Percentiles rank a stretch among this genome's conserved stretches.
Evolutionary conservation across 2,797 vertebrate species (phyloP).

Genomic region (Sebastes hubbsi): DNA sequence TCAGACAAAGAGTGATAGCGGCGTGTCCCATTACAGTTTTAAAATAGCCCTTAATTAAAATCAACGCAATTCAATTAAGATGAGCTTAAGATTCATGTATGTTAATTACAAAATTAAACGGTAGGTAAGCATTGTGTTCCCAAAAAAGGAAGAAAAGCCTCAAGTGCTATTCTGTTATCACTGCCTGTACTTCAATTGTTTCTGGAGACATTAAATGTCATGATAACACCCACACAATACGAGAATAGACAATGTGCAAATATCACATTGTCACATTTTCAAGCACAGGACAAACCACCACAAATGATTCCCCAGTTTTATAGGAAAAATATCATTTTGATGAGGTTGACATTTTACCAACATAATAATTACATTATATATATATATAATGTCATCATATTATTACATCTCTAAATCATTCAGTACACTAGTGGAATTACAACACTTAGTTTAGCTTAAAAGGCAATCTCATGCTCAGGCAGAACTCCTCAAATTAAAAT

Average conservation of each 20-base stretch:
- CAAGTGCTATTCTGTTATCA: slow-evolving; percentile 37
- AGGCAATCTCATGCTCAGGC: slow-evolving; percentile 2
- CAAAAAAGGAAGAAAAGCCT: slow-evolving; percentile 11
- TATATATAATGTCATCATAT: background rate
- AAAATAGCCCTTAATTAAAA: slow-evolving; percentile 75
- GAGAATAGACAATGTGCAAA: slow-evolving; percentile 50
- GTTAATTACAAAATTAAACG: slow-evolving; percentile 70
- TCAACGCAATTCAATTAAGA: slow-evolving; percentile 71
- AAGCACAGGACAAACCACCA: slow-evolving; percentile 16
- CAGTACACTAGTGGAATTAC: background rate
- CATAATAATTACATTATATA: slow-evolving; percentile 16
- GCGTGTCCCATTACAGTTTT: slow-evolving; percentile 50
- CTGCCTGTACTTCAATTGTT: slow-evolving; percentile 39
- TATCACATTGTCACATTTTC: slow-evolving; percentile 54
- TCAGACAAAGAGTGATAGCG: slow-evolving; percentile 48
- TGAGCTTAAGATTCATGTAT: slow-evolving; percentile 69
- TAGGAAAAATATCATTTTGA: slow-evolving; percentile 22
- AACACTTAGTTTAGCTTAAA: slow-evolving; percentile 8
- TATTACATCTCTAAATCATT: slow-evolving; percentile 22
- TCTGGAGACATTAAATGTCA: slow-evolving; percentile 54
- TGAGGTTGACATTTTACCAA: slow-evolving; percentile 48
- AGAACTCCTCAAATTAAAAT: slow-evolving; percentile 17
- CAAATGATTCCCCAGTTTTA: slow-evolving; percentile 24
- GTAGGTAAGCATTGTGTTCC: slow-evolving; percentile 52
- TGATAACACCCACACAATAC: slow-evolving; percentile 51